Conservation (phyloP, 2,113 vertebrate species). For the Noturus placidus region DNA sequence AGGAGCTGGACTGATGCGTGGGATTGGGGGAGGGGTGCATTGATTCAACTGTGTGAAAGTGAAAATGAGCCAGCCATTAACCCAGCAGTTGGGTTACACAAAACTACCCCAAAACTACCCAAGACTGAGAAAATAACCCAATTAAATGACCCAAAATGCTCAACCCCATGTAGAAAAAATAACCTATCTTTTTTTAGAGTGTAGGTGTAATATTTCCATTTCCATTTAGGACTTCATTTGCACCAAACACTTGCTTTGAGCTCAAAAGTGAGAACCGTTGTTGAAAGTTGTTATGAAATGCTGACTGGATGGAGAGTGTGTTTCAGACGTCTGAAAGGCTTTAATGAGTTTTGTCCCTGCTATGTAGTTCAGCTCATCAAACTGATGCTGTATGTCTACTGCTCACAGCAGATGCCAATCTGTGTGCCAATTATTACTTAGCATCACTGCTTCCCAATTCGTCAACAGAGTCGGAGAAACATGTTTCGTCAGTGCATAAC, state of each 20-base stretch:
- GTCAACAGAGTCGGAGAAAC: background rate
- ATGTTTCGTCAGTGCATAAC: background rate
- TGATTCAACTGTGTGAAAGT: too few relatives aligned
- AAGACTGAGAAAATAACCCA: too few relatives aligned
- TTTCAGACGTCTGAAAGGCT: slow-evolving; percentile 26
- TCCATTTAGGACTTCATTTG: background rate
- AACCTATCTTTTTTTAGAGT: too few relatives aligned
- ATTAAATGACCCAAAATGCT: too few relatives aligned
- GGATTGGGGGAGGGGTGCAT: too few relatives aligned
- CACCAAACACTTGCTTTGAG: background rate
- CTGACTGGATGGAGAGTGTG: background rate
- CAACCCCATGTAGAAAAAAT: too few relatives aligned
- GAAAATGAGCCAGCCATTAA: too few relatives aligned
- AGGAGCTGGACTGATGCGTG: too few relatives aligned
- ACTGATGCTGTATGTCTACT: slow-evolving; percentile 32
- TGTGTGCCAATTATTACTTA: slow-evolving; percentile 14
- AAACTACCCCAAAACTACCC: too few relatives aligned
- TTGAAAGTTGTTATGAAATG: slow-evolving; percentile 1
- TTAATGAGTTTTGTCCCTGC: slow-evolving; percentile 24
- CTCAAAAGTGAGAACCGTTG: background rate
- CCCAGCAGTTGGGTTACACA: too few relatives aligned
- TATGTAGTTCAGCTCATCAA: slow-evolving; percentile 36
- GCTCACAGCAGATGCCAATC: slow-evolving; percentile 39
- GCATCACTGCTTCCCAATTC: background rate
- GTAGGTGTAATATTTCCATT: background rate